phyloP scores from a whole-genome alignment of 2,113 vertebrate genomes.

The Lepisosteus osseus region DNA sequence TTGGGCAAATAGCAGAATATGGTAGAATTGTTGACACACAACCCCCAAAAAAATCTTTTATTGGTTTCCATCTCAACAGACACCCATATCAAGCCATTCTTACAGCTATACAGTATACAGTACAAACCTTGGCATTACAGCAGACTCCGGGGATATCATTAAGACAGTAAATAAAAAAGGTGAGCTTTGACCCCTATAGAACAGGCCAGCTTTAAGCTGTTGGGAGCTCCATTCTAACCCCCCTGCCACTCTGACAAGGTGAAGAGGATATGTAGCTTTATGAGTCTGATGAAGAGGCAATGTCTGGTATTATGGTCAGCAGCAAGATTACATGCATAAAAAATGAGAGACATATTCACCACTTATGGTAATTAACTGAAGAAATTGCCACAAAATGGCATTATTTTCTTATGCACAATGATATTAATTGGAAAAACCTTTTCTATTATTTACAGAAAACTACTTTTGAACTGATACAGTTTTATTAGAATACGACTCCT shows the following conservation, averaged over 20 bases:
- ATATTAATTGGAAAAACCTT: too few relatives aligned
- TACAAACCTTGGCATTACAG: not conserved
- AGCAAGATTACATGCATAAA: too few relatives aligned
- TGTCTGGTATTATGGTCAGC: not conserved
- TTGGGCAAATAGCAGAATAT: not conserved
- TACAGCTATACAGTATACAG: not conserved
- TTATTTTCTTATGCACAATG: too few relatives aligned
- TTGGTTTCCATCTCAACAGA: not conserved
- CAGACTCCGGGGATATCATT: conserved; percentile 3
- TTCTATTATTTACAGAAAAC: too few relatives aligned
- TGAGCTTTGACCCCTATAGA: not conserved
- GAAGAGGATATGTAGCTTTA: too few relatives aligned
- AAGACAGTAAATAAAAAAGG: conserved; percentile 8
- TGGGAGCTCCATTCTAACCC: not conserved
- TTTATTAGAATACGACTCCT: too few relatives aligned
- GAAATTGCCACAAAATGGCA: too few relatives aligned
- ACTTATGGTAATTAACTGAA: too few relatives aligned
- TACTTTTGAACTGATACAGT: too few relatives aligned
- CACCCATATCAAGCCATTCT: not conserved
- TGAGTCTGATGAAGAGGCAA: too few relatives aligned
- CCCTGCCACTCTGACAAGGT: not conserved
- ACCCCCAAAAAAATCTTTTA: not conserved
- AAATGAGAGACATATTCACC: too few relatives aligned
- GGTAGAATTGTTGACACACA: not conserved
- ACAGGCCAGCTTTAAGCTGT: not conserved